Evolutionary conservation across 2,888 invertebrate species (phyloP), one percentile per base, ranked within the genome.

Genomic region (Chymomyza procnemis): DNA sequence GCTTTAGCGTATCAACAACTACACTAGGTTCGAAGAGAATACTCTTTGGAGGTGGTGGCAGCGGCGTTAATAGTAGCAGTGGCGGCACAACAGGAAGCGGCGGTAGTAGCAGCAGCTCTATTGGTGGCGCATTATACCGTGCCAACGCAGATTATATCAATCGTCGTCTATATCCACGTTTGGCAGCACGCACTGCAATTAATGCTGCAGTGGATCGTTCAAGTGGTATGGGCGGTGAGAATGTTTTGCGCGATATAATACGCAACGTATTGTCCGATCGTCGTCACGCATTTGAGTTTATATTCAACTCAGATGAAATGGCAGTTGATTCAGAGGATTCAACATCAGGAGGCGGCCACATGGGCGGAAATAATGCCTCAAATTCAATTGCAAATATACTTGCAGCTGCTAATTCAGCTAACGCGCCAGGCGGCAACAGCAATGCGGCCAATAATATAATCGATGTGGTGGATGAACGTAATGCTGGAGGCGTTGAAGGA

Each of bases 1-100:
- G 96, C 52, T 94, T 96, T 71, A 95, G 96, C 22, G 96, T 96
- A 88, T 93, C 94, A 71, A 95, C 95, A 0, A 91, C 92, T 70
- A 89, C 92, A 0, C 88, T 93, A 0, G 81, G 85, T 8, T 78
- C 88, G 0, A 89, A 88, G 26, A 74, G 87, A 0, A 80, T 88
- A 8, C 67, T 88, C 1, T 87, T 88, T 30, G 88, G 92, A 90
- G 69, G 91, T 88, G 64, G 89, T 56, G 70, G 62, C 3, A 47
- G 78, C 1, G 55, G 52, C 0, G 30, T 21, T 14, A 69, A 69
- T 6, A 22, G 61, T 1, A 66, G 58, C 0, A 70, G 59, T 1
- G 26, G 26, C 1, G 58, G 56, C 18, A 69, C 62, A 56, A 4
- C 47, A n/a, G 68, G 64, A 14, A 63, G 21, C 9, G 63, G 66